Conservation (phyloP, 1,140 invertebrate species). For the Nephotettix cincticeps region DNA sequence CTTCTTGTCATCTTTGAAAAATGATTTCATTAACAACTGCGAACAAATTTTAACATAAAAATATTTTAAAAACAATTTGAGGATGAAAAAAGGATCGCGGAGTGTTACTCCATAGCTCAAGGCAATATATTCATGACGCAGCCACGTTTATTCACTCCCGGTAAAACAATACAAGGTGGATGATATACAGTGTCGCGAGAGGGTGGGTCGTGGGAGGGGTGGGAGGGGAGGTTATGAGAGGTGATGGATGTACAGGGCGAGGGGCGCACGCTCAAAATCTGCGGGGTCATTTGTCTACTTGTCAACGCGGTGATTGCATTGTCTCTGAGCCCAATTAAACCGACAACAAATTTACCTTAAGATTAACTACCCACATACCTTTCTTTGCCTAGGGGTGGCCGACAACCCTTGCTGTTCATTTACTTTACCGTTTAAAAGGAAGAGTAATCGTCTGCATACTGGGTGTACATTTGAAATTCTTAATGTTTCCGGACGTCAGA, state of each 20-base stretch:
- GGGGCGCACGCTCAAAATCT: neutral
- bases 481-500: too few relatives aligned
- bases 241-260: neutral
- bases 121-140: constrained; percentile 1
- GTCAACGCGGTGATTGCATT: constrained; percentile 3
- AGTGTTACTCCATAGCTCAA: too few relatives aligned
- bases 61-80: too few relatives aligned
- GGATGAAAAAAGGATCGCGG: too few relatives aligned
- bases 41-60: too few relatives aligned
- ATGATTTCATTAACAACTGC: too few relatives aligned
- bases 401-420: neutral
- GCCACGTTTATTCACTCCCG: neutral
- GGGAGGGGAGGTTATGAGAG: neutral
- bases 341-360: constrained; percentile 7
- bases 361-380: neutral
- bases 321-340: constrained; percentile 5
- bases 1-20: too few relatives aligned
- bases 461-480: too few relatives aligned
- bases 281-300: neutral
- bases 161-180: constrained; percentile 3
- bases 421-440: neutral
- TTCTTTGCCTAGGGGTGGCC: neutral
- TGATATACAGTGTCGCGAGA: neutral
- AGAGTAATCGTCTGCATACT: too few relatives aligned
- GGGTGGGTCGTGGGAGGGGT: neutral